Conservation (phyloP, 2,888 invertebrate species). For the Drosophila mulleri region DNA sequence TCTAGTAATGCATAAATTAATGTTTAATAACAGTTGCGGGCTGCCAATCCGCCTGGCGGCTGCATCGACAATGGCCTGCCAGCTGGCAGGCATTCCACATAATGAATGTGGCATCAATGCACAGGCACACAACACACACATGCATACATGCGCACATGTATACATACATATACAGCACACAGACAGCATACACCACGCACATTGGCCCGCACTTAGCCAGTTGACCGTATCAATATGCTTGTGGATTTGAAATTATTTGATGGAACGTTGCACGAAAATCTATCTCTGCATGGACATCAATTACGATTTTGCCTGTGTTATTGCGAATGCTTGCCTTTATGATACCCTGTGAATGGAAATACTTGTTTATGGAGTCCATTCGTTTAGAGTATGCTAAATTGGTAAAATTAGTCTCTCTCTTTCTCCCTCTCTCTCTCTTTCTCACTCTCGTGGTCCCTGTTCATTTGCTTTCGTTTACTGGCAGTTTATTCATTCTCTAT, state of each 20-base stretch:
- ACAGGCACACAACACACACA: conserved; percentile 1
- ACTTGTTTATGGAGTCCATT: not conserved
- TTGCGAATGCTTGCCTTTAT: not conserved
- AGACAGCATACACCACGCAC: not conserved
- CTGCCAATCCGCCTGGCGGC: conserved; percentile 42
- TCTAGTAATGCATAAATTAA: conserved; percentile 74
- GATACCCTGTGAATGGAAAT: conserved; percentile 2
- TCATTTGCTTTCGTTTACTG: not conserved
- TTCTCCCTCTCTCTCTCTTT: no score
- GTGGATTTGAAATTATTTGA: conserved; percentile 54
- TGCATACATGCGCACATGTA: not conserved
- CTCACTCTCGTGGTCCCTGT: no score
- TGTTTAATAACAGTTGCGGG: conserved; percentile 67
- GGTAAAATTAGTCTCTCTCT: no score
- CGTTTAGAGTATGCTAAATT: no score
- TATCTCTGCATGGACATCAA: conserved; percentile 16
- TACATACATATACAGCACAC: not conserved
- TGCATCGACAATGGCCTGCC: conserved; percentile 35
- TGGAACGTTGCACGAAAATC: conserved; percentile 35
- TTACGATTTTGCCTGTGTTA: not conserved
- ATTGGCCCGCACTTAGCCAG: conserved; percentile 35
- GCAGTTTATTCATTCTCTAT: not conserved
- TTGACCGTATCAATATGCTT: conserved; percentile 58
- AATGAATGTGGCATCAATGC: conserved; percentile 40
- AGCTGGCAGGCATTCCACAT: conserved; percentile 28